Evolutionary conservation across 2,113 vertebrate species (phyloP).

Genomic region (Dicentrarchus labrax): DNA sequence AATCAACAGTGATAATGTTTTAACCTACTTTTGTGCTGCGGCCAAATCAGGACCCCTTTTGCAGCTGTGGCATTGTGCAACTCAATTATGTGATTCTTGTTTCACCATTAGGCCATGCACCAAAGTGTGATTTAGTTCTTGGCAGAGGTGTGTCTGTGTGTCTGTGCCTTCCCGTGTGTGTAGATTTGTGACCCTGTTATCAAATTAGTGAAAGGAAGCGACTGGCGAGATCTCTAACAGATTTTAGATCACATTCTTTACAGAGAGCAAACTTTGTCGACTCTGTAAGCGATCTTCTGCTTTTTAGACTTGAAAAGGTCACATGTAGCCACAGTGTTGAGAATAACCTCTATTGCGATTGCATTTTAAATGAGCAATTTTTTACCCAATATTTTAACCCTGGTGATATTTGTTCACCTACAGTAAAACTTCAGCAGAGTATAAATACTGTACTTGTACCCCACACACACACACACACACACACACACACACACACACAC

Average conservation of each 20-base stretch:
- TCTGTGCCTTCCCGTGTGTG: background rate
- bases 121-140: constrained; percentile 35
- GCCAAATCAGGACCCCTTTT: constrained; percentile 11
- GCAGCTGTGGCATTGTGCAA: constrained; percentile 41
- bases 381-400: background rate
- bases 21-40: constrained; percentile 34
- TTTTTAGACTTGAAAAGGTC: constrained; percentile 1
- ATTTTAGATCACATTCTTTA: constrained; percentile 4
- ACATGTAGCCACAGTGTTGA: background rate
- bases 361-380: background rate
- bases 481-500: background rate
- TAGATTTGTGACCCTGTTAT: background rate
- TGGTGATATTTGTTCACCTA: background rate
- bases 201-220: background rate
- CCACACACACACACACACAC: background rate
- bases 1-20: constrained; percentile 44
- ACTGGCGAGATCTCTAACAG: background rate
- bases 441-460: background rate
- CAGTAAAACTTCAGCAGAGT: background rate
- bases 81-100: constrained; percentile 48
- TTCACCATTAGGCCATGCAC: constrained; percentile 39
- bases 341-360: background rate
- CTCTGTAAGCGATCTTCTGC: background rate
- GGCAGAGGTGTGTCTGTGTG: background rate
- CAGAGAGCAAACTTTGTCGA: background rate